Base-by-base conservation (phyloP, 2,888 invertebrate genomes). In the Nipponacmea schrenckii region DNA sequence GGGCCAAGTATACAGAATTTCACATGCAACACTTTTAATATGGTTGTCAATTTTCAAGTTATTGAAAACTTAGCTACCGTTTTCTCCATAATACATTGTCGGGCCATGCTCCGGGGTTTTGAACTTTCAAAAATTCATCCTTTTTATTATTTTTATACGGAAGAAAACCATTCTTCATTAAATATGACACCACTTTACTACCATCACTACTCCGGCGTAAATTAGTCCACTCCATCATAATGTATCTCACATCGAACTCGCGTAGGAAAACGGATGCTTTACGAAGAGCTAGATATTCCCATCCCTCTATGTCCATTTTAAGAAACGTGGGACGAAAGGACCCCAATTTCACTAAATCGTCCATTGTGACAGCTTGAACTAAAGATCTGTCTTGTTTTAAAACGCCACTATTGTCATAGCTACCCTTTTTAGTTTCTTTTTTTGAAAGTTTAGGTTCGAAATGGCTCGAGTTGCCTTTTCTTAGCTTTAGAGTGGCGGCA, bases 231-330 rank as follows among this genome's bases (percentile, higher is more conserved):
- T 68, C 68, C 62, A 68, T 56, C n/a, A 62, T 15, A 8, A 68
- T 27, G 24, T 50, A 68, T 15, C n/a, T 31, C 26, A 68, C 68
- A n/a, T 68, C 62, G 14, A 68, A 31, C 62, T 31, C 48, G 46
- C 20, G 17, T 20, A 68, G 62, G 62, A 68, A 68, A 1, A 31
- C 27, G n/a, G 20, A 44, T 7, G 62, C 68, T 14, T n/a, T 31
- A 24, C 17, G 17, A 20, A 68, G 20, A 14, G 62, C 62, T 7
- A 15, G n/a, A 15, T 45, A 20, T 62, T 67, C 67, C 24, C 27
- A 67, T 14, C 48, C 67, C 27, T 67, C 48, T 17, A 67, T 27
- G 50, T 67, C 67, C 67, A 67, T 67, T 31, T 67, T 67, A 12
- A 67, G 15, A 15, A 27, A 45, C 2, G 50, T 48, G 27, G 20